phyloP scores from a whole-genome alignment of 2,888 invertebrate genomes.

The Apomyelois bistriatella region DNA sequence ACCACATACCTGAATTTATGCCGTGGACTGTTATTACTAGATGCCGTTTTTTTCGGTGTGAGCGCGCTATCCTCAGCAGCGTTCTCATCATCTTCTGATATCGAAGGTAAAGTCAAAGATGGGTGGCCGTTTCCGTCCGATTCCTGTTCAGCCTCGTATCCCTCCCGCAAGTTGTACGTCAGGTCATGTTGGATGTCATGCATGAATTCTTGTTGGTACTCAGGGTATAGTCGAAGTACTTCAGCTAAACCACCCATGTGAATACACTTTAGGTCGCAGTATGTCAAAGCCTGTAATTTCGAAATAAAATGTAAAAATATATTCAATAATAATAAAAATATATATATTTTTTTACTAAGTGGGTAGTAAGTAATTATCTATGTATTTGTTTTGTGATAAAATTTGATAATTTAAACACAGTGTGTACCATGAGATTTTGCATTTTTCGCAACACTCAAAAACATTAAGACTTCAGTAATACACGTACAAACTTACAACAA shows the following conservation, averaged over 20 bases:
- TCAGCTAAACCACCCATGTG: constrained; percentile 94
- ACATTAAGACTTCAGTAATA: too few species aligned
- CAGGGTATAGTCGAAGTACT: constrained; percentile 93
- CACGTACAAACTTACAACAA: too few species aligned
- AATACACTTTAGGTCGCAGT: constrained; percentile 97
- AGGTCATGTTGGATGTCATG: constrained; percentile 97
- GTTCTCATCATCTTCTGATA: constrained; percentile 97
- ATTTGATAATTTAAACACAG: too few species aligned
- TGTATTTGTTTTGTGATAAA: too few species aligned
- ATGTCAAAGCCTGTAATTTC: constrained; percentile 87
- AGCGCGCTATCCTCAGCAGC: constrained; percentile 86
- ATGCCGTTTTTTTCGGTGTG: constrained; percentile 82
- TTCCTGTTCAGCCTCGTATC: constrained; percentile 92
- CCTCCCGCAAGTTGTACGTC: constrained; percentile 95
- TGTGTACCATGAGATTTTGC: too few species aligned
- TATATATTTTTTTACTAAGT: too few species aligned
- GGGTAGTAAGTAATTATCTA: too few species aligned
- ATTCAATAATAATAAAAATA: too few species aligned
- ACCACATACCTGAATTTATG: constrained; percentile 82
- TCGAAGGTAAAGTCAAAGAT: constrained; percentile 92
- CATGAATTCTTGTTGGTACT: constrained; percentile 96
- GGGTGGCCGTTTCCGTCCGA: constrained; percentile 89
- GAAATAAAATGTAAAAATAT: constrained; percentile 14
- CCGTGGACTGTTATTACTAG: constrained; percentile 82
- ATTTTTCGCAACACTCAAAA: too few species aligned